Base-by-base conservation (phyloP, 2,888 invertebrate species). In the Saturnia pavonia region DNA sequence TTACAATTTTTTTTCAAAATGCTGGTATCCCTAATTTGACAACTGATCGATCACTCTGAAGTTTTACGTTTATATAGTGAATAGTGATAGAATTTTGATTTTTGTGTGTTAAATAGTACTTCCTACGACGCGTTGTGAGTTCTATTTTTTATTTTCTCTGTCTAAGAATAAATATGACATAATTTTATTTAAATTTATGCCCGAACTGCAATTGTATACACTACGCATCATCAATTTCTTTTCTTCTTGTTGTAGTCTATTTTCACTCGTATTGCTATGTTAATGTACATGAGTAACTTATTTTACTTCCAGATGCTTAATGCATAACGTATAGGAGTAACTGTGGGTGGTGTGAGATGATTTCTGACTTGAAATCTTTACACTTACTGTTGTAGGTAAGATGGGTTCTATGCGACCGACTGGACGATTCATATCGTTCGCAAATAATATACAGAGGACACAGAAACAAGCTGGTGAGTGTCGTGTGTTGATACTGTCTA, bases 371-470 rank as follows among this genome's bases (percentile, higher is more conserved):
- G 77, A 86, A 83, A 84, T 82, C 76, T 73, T 74, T 78, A 72
- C 72, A 73, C 73, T 75, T 74, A 76, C 72, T 77, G 76, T 78
- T 72, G 74, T 74, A 75, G 66, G 68, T 79, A 91, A 86, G 79
- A 95, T 95, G 95, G 95, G 95, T 82, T 95, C 95, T 79, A 94
- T 95, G 91, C 94, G 95, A 82, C 95, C 95, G 80, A 94, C 94
- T 75, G 95, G 95, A 84, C 90, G 95, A 82, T 95, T 95, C 82
- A 90, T 95, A 78, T 95, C 95, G 67, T 95, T 95, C 81, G 89
- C 94, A 16, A 95, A 94, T 80, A 95, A 95, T 84, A 95, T 95
- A 79, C 95, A 95, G 80, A 92, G 95, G 78, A 84, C 91, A 74
- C 93, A 91, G 78, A 95, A 95, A 83, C 95, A 94, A 85, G 78